A percentile compares a stretch with the other conserved stretches of the same genome.
Evolutionary conservation across 1,140 invertebrate species (phyloP).

Genomic region (Drosophila lini): DNA sequence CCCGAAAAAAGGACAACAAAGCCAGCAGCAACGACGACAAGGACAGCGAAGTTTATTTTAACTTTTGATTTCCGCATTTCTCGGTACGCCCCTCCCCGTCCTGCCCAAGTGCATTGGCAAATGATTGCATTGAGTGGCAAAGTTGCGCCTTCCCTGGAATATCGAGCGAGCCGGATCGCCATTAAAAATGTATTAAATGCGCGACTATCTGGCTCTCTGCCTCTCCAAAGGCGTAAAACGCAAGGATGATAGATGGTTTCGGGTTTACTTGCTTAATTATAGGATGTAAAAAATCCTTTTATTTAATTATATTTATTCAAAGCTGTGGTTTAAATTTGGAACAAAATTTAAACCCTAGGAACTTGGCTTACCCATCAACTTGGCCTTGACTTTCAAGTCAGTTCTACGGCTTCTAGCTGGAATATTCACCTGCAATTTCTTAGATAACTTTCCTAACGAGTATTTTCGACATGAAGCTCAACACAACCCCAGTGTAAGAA

Average conservation of each 20-base stretch:
- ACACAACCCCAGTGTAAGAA: background rate
- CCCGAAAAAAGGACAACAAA: constrained; percentile 63
- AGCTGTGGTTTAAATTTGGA: too few relatives aligned
- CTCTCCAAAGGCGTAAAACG: background rate
- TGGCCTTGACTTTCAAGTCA: background rate
- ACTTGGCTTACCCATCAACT: background rate
- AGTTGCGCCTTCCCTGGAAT: constrained; percentile 54
- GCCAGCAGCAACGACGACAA: constrained; percentile 30
- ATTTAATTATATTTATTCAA: too few relatives aligned
- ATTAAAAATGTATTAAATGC: constrained; percentile 77
- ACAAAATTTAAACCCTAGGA: background rate
- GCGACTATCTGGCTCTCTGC: constrained; percentile 14
- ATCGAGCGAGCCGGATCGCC: constrained; percentile 38
- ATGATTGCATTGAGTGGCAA: constrained; percentile 62
- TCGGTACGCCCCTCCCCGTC: constrained; percentile 6
- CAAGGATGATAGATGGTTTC: background rate
- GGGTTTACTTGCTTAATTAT: constrained; percentile 24
- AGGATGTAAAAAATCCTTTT: too few relatives aligned
- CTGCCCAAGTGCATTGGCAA: constrained; percentile 43
- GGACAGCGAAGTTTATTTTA: constrained; percentile 77
- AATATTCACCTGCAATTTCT: background rate
- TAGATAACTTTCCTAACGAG: background rate
- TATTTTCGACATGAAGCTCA: background rate
- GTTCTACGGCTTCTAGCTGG: too few relatives aligned
- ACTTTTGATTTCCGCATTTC: constrained; percentile 78